phyloP scores from a whole-genome alignment of 2,113 vertebrate genomes.

The Campylomormyrus numenius region DNA sequence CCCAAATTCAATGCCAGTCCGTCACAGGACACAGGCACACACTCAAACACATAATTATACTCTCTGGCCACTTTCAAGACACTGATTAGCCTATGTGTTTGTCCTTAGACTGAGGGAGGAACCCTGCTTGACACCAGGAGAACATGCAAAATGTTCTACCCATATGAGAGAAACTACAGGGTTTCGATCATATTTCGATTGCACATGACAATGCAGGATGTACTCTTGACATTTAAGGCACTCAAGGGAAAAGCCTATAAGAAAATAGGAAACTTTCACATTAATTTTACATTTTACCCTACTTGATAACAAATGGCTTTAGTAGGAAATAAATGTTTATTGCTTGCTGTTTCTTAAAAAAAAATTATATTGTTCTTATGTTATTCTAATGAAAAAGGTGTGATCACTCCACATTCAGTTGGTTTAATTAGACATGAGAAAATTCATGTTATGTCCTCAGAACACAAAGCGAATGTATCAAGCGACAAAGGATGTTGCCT shows the following conservation, averaged over 20 bases:
- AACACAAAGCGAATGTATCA: neutral
- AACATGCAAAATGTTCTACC: neutral
- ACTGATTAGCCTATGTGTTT: neutral
- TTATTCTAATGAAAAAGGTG: neutral
- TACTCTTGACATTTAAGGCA: neutral
- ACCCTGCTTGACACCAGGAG: neutral
- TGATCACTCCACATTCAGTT: neutral
- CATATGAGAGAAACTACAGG: neutral
- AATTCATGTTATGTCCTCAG: neutral
- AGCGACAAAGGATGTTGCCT: neutral
- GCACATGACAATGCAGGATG: neutral
- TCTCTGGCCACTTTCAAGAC: neutral
- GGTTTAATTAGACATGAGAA: neutral
- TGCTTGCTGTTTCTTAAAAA: neutral
- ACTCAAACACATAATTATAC: neutral
- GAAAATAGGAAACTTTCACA: neutral
- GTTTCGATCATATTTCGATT: neutral
- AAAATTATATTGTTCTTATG: neutral
- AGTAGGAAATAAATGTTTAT: neutral
- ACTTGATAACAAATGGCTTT: neutral
- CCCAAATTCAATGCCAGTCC: neutral
- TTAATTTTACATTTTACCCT: neutral
- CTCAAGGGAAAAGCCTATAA: neutral
- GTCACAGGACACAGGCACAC: neutral
- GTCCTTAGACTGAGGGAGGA: neutral